Base-by-base conservation (phyloP, 2,797 vertebrate genomes). In the Falco naumanni region DNA sequence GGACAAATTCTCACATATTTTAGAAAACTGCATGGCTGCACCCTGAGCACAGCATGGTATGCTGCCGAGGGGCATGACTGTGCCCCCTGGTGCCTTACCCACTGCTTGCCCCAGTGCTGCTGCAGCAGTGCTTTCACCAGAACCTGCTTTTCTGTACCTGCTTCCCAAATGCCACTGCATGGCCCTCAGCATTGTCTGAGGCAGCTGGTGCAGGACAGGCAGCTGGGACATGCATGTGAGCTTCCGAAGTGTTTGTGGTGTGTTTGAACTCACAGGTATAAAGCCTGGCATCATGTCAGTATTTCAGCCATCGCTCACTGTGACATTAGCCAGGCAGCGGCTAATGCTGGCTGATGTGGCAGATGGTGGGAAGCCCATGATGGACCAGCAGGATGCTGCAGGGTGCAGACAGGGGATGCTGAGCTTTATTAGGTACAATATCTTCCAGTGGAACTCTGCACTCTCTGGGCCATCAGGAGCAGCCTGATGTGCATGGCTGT, bases 191-290 rank as follows among this genome's bases (percentile, higher is more conserved):
- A 5, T 33, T 6, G 1, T n/a, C 64, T 33, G 39, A 41, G 33
- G 77, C 26, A 45, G 64, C 64, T 4, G 5, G 53, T 1, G 4
- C 16, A 6, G 53, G 78, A 9, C 10, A 13, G 56, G 47, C 28
- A 29, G 25, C 56, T 16, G 37, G 25, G 25, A 28, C 1, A 2
- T 4, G 56, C 25, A 2, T 1, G 1, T 10, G 26, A 13, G 33
- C 37, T 26, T 34, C 47, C 26, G 3, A 25, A 20, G 68, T 0
- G 13, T 61, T 16, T 12, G 31, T 25, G 5, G 5, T 2, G 5
- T 34, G 5, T 34, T 24, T 3, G 56, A 43, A 37, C 37, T 41
- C 43, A 1, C 9, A 13, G 65, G 22, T 9, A 0, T 33, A 13
- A 48, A 57, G 43, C 51, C 63, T 59, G 78, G 53, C 14, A 14